Conservation (phyloP, 2,113 vertebrate genomes). For the Emydura subglobosa region DNA sequence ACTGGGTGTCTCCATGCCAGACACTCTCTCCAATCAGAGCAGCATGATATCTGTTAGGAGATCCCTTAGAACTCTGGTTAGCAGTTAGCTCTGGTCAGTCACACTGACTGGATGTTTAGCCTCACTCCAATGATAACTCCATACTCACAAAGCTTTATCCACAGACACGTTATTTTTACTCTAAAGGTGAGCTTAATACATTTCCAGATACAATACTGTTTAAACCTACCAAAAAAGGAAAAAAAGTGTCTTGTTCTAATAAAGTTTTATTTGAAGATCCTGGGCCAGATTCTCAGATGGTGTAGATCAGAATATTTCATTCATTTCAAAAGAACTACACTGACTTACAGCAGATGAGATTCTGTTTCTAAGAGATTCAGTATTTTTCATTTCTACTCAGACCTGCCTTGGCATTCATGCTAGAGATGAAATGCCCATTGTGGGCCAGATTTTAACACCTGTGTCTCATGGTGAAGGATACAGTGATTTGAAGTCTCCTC, state of each 20-base stretch:
- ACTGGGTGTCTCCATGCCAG: background rate
- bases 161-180: conserved; percentile 39
- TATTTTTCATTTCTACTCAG: conserved; percentile 5
- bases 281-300: conserved; percentile 1
- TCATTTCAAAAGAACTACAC: conserved; percentile 20
- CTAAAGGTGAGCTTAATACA: conserved; percentile 57
- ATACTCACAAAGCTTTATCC: conserved; percentile 45
- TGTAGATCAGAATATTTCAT: background rate
- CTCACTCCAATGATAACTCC: conserved; percentile 18
- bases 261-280: conserved; percentile 58
- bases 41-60: background rate
- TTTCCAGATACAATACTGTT: conserved; percentile 62
- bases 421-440: background rate
- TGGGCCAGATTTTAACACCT: background rate
- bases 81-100: conserved; percentile 40
- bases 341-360: conserved; percentile 33
- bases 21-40: background rate
- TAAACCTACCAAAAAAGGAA: conserved; percentile 46
- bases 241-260: conserved; percentile 28
- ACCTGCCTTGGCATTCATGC: background rate
- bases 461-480: conserved; percentile 28
- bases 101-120: conserved; percentile 31
- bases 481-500: conserved; percentile 56
- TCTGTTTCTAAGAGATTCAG: background rate
- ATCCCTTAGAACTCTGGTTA: conserved; percentile 10